Percentiles rank a stretch among this genome's conserved stretches.
Evolutionary conservation across 2,113 vertebrate species (phyloP).

Genomic region (Notothenia coriiceps): DNA sequence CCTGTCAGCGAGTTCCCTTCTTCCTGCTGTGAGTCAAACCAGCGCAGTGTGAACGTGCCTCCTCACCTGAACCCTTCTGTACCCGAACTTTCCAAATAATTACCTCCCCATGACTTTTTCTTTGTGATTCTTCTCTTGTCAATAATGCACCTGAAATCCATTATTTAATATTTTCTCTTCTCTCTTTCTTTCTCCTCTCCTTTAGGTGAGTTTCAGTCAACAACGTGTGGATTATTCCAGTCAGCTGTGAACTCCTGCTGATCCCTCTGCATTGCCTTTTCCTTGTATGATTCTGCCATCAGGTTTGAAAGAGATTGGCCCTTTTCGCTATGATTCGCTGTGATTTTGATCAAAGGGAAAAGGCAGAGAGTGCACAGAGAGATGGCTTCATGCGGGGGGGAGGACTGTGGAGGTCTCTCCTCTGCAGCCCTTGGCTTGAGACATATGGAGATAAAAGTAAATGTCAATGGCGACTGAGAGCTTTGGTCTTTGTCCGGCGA

Average conservation of each 20-base stretch:
- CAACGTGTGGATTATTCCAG: conserved; percentile 66
- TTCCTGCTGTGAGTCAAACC: conserved; percentile 5
- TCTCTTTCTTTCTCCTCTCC: conserved; percentile 43
- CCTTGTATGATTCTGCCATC: conserved; percentile 61
- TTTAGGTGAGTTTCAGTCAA: conserved; percentile 79
- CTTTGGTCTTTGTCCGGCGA: conserved; percentile 37
- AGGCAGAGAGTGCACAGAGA: conserved; percentile 14
- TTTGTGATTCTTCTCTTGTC: conserved; percentile 64
- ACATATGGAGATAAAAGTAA: conserved; percentile 62
- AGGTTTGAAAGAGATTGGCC: conserved; percentile 73
- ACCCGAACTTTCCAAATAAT: conserved; percentile 61
- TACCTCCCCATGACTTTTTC: conserved; percentile 55
- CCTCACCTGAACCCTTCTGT: conserved; percentile 26
- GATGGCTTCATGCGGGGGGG: conserved; percentile 15
- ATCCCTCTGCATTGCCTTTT: conserved; percentile 44
- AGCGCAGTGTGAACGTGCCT: conserved; percentile 20
- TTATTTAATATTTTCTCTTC: conserved; percentile 57
- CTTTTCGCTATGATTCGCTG: conserved; percentile 46
- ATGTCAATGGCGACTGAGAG: conserved; percentile 38
- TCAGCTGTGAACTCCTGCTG: conserved; percentile 55
- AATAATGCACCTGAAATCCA: conserved; percentile 65
- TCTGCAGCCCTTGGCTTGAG: conserved; percentile 36
- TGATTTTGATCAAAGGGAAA: conserved; percentile 64
- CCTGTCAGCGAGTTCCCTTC: conserved; percentile 31
- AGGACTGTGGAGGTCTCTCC: conserved; percentile 20